Evolutionary conservation across 1,140 invertebrate genomes (phyloP), one percentile per base, ranked within the genome.

Genomic region (Ganaspis sp.): DNA sequence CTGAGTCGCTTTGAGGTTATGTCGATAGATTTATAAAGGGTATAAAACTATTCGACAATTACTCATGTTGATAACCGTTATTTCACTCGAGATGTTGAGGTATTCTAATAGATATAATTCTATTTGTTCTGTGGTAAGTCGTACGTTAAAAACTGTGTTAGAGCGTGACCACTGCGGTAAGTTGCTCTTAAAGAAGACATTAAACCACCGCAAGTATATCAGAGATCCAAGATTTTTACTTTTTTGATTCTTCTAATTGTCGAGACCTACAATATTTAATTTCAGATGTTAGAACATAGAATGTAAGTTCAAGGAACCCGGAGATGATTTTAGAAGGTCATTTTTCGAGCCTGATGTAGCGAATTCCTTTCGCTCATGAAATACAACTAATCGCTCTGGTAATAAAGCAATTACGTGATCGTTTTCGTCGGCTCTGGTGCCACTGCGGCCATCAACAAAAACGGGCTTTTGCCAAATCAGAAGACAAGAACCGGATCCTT

Each of bases 61-160:
- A 40, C 38, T 12, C 38, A 40, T 40, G 9, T 11, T 40, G 38
- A 11, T 40, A 9, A 40, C 38, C 38, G 38, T 40, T 40, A 40
- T 40, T 40, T 40, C 8, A 49, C 45, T 49, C 45, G 15, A 17
- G n/a, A 15, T n/a, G 45, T 8, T 6, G 12, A 49, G 45, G 45
- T 49, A 49, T 49, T 49, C n/a, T 49, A 49, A 49, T 45, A 69
- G 8, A 70, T 72, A 74, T 73, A 78, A 81, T 76, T 72, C 74
- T 74, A 54, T 58, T 77, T 70, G 58, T 72, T 72, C 76, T 76
- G 37, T 75, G 9, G 45, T 19, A 54, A 80, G 74, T 77, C n/a
- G 45, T 49, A n/a, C 4, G 45, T 49, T 49, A 49, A 49, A 49
- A 49, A 49, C 45, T 17, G 45, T n/a, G n/a, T 49, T 49, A 49